Evolutionary conservation across 2,113 vertebrate species (phyloP).

Genomic region (Archocentrus centrarchus): DNA sequence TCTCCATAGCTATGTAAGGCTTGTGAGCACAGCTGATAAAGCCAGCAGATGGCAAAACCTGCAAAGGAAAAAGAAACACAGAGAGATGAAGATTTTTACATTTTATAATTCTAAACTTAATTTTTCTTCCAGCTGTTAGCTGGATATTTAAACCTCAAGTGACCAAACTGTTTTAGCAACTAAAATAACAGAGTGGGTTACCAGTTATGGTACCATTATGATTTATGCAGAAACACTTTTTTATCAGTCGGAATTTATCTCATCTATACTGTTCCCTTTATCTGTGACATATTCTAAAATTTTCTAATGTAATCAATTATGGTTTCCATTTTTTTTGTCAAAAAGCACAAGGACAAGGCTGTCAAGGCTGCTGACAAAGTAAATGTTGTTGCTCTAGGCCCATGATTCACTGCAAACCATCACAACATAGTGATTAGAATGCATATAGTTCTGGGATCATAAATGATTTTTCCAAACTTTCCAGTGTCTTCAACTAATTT

Average conservation of each 20-base stretch:
- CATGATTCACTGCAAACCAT: neutral
- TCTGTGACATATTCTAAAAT: neutral
- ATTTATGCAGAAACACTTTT: neutral
- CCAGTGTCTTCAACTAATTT: neutral
- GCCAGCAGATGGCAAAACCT: conserved; percentile 14
- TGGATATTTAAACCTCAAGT: neutral
- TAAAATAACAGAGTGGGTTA: neutral
- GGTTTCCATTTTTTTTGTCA: neutral
- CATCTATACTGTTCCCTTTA: neutral
- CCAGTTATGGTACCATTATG: rapidly evolving
- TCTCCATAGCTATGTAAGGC: conserved; percentile 60
- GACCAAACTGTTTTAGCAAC: neutral
- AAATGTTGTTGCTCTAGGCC: neutral
- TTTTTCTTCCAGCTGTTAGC: neutral
- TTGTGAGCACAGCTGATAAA: neutral
- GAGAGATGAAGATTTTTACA: neutral
- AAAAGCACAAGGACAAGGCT: neutral
- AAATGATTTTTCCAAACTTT: neutral
- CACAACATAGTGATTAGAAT: neutral
- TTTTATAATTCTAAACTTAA: rapidly evolving
- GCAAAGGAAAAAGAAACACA: neutral
- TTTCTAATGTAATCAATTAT: neutral
- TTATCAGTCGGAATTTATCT: neutral
- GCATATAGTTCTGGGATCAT: neutral
- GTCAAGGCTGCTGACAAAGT: neutral